These are phyloP conservation scores for Cataglyphis livida DNA, from an alignment of 2,888 invertebrate species.

Conservation along the genomic window DNA sequence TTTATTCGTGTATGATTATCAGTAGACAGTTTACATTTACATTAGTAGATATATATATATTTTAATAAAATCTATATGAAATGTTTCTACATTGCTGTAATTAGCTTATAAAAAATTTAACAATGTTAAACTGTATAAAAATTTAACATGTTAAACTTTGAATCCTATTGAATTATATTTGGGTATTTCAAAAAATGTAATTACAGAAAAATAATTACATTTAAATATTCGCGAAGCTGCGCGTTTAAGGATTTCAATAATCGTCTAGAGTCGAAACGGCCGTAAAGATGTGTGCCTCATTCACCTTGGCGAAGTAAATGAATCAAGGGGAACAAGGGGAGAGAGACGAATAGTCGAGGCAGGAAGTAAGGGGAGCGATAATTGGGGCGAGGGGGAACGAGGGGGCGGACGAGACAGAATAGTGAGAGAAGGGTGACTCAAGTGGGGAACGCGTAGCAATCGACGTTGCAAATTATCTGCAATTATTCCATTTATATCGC, in stretches of 20 bases:
- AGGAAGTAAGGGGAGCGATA: constrained; percentile 68
- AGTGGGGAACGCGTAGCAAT: constrained; percentile 74
- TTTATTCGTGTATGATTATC: neutral
- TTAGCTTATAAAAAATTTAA: neutral
- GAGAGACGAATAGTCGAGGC: constrained; percentile 49
- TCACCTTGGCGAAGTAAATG: constrained; percentile 66
- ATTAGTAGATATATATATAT: neutral
- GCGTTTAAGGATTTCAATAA: constrained; percentile 55
- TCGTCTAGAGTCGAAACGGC: constrained; percentile 51
- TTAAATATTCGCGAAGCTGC: constrained; percentile 8
- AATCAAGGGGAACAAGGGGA: constrained; percentile 56
- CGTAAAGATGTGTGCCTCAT: constrained; percentile 62
- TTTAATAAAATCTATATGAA: neutral
- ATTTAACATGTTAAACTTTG: constrained; percentile 20
- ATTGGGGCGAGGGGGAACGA: constrained; percentile 69
- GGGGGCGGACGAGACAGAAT: constrained; percentile 58
- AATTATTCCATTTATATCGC: constrained; percentile 75
- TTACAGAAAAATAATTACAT: constrained; percentile 20
- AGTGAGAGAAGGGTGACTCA: constrained; percentile 67
- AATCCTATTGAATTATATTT: constrained; percentile 45
- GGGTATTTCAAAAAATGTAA: neutral
- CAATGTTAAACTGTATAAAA: neutral
- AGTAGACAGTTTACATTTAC: neutral
- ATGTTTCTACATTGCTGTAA: neutral
- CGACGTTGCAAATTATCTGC: constrained; percentile 77